phyloP scores from a whole-genome alignment of 2,113 vertebrate species.

The Mobula birostris region DNA sequence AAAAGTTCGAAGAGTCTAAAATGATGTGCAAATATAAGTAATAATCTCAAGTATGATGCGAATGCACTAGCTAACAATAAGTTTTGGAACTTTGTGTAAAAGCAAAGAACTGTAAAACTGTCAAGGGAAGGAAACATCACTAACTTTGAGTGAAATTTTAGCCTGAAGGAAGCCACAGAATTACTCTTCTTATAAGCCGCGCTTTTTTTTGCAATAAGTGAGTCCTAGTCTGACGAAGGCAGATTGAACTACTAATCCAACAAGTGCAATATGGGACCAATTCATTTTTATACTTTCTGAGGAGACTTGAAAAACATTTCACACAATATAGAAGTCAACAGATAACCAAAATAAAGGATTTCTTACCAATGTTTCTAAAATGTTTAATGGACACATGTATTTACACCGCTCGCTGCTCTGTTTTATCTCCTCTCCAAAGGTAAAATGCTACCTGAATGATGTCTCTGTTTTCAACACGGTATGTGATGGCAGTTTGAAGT shows the following conservation, averaged over 20 bases:
- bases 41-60: neutral
- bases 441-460: neutral
- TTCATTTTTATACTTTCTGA: neutral
- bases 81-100: neutral
- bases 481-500: neutral
- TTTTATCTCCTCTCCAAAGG: neutral
- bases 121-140: neutral
- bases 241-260: neutral
- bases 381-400: neutral
- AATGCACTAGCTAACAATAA: neutral
- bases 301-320: neutral
- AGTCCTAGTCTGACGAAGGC: too few species aligned
- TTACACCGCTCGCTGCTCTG: neutral
- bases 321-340: neutral
- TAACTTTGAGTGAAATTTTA: neutral
- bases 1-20: neutral
- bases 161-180: too few species aligned
- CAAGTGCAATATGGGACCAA: neutral
- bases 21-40: neutral
- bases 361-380: neutral
- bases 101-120: neutral
- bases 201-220: neutral
- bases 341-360: neutral
- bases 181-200: neutral
- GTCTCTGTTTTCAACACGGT: neutral